Evolutionary conservation across 2,113 vertebrate genomes (phyloP), one percentile per base, ranked within the genome.

Genomic region (Cranoglanis bouderius): DNA sequence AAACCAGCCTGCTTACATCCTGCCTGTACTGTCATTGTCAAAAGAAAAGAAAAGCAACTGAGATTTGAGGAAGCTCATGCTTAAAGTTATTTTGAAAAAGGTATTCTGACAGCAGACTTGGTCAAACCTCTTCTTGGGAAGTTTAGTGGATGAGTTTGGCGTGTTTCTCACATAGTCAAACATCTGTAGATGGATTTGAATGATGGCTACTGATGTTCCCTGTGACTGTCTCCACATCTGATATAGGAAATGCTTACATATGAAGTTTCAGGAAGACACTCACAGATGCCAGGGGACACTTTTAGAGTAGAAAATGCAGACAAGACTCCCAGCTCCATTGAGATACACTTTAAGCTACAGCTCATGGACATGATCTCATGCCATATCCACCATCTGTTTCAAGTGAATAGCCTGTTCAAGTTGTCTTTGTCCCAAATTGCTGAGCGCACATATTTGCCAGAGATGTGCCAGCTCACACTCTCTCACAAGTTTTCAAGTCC

Each of bases 271-370:
- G 35, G 14, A 78, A 84, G 32, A 67, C 83, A 77, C 18, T n/a
- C 80, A 26, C 80, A 84, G 32, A 61, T 59, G 43, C 53, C 80
- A 74, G 38, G n/a, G 77, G 86, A 78, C 88, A 43, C 59, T 82
- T 29, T 63, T 61, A 88, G 74, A 86, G 70, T 29, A 9, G 46
- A 51, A 89, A 84, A 84, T 63, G 85, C 72, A 74, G 65, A 83
- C 55, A 43, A 87, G 89, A 88, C 84, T 51, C 82, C 89, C 55
- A 32, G 49, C 53, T 83, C 53, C 67, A 87, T 57, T 82, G 82
- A 91, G 88, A 85, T 82, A 46, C 88, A 88, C 87, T 85, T 87
- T 85, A 85, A 85, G 57, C 35, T 82, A 61, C 65, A 63, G 46
- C 74, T 88, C 51, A 49, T 80, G 51, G 51, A 81, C 81, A 87